Conservation (phyloP, 2,888 invertebrate genomes). For the Ommatoiulus sabulosus region DNA sequence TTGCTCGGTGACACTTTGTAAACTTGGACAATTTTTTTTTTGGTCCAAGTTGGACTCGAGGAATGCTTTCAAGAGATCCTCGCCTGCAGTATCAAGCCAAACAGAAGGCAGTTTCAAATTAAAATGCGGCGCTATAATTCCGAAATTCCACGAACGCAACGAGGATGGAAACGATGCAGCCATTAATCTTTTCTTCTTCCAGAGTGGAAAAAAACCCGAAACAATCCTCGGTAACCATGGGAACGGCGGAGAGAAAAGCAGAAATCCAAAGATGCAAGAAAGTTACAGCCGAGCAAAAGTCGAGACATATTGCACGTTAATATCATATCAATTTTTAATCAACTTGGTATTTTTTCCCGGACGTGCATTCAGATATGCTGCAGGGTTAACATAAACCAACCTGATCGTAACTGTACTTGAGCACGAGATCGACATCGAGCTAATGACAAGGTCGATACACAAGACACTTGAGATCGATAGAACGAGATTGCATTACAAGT, state of each 20-base stretch:
- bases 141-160: not conserved
- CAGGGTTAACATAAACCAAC: not conserved
- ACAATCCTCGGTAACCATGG: not conserved
- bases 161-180: not conserved
- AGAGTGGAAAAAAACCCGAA: not conserved
- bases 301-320: not conserved
- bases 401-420: not conserved
- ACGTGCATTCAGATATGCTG: not conserved
- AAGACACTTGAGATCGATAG: too few relatives aligned
- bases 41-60: not conserved
- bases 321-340: not conserved
- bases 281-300: not conserved
- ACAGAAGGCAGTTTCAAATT: not conserved
- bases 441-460: too few relatives aligned
- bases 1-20: slow-evolving; percentile 14
- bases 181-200: slow-evolving; percentile 20
- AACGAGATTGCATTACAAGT: too few relatives aligned
- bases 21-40: not conserved
- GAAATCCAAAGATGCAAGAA: not conserved
- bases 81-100: not conserved
- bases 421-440: too few relatives aligned
- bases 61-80: slow-evolving; percentile 23
- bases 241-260: not conserved
- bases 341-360: not conserved
- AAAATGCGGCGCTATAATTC: slow-evolving; percentile 16